Base-by-base conservation (phyloP, 2,888 invertebrate genomes). In the Phyllotreta striolata region DNA sequence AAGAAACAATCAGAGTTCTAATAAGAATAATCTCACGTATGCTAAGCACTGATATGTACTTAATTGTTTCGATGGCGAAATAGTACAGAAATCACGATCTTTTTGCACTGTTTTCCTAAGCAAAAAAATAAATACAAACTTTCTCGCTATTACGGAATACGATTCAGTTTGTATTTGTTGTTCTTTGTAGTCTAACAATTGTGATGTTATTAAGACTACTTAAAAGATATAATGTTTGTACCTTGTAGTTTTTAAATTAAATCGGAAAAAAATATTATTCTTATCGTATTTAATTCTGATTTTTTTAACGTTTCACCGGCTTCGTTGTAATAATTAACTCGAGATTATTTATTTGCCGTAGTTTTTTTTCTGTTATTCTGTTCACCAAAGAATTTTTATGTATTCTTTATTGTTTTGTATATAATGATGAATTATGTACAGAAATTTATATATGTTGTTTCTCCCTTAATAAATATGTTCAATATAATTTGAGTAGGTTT, bases 381-480 rank as follows among this genome's bases (percentile, higher is more conserved):
- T 80, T 81, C 79, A 78, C 81, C 81, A 81, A 81, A 81, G 81
- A 81, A 72, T 74, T 77, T 79, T 75, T 80, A 78, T 76, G 76
- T 78, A 74, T 68, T 62, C 62, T 73, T 73, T 51, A 72, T 79
- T 79, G 77, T 80, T 80, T 80, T 80, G 78, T 79, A 79, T 78
- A 78, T 74, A 77, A 72, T 70, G 76, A 66, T 77, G 76, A 76
- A 76, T 78, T 80, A 75, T 81, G 81, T 81, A 81, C 81, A 81
- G 81, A 81, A 81, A 80, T 80, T 81, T 81, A 81, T 81, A 80
- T 81, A 80, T 81, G 79, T 80, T 80, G 80, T 80, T 79, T 76
- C 77, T 76, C 77, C 77, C 77, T 75, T 72, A 77, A 76, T 74
- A 76, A 77, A 64, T 56, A 62, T 62, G 51, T 62, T 62, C 52